A percentile compares a stretch with the other conserved stretches of the same genome.
Evolutionary conservation across 2,888 invertebrate genomes (phyloP).

Genomic region (Agrilus cyanescens): DNA sequence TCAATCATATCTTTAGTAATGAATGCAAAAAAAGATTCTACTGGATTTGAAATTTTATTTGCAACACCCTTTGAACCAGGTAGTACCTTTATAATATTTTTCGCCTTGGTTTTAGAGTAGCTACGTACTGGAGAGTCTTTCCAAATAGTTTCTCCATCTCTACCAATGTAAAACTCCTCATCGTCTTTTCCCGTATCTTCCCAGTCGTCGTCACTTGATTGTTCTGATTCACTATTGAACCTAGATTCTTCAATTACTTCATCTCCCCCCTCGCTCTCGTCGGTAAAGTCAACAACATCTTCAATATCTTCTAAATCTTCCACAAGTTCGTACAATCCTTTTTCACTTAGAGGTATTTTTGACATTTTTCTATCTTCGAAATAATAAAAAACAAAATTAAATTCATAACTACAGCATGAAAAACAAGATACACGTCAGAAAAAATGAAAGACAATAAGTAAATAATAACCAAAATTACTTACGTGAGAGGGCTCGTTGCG

Average conservation of each 20-base stretch:
- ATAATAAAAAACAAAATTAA: too few species aligned
- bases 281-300: too few species aligned
- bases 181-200: constrained; percentile 1
- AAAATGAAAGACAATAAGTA: too few species aligned
- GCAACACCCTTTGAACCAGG: constrained; percentile 1
- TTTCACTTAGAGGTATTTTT: too few species aligned
- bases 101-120: background rate
- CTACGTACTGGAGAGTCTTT: constrained; percentile 1
- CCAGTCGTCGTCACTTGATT: constrained; percentile 5
- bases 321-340: too few species aligned
- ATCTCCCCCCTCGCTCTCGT: too few species aligned
- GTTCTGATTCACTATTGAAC: constrained; percentile 5
- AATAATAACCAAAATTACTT: too few species aligned
- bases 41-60: constrained; percentile 8
- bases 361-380: too few species aligned
- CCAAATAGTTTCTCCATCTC: constrained; percentile 6
- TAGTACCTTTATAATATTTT: constrained; percentile 4
- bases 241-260: constrained; percentile 1
- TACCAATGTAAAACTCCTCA: constrained; percentile 4
- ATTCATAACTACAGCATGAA: too few species aligned
- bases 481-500: too few species aligned
- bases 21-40: constrained; percentile 9
- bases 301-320: too few species aligned
- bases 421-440: too few species aligned
- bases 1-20: constrained; percentile 11